Evolutionary conservation across 1,140 invertebrate species (phyloP).

Genomic region (Trichonephila clavipes): DNA sequence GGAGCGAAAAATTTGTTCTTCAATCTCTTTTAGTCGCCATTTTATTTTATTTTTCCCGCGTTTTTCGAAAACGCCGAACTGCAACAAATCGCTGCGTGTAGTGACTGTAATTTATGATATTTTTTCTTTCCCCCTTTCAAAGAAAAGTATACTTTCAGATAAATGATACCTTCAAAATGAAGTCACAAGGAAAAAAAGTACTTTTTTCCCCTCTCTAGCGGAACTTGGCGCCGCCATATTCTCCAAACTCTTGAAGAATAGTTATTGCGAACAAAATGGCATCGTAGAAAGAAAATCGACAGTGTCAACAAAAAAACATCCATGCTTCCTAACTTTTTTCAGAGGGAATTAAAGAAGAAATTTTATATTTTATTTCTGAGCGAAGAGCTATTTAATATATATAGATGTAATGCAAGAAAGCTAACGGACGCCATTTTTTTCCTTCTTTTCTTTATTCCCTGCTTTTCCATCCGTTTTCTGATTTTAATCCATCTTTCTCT

Average conservation of each 20-base stretch:
- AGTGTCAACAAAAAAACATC: slow-evolving; percentile 28
- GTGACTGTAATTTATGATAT: slow-evolving; percentile 65
- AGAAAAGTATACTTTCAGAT: slow-evolving; percentile 50
- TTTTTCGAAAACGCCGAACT: background rate
- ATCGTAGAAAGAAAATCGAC: background rate
- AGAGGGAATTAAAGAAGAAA: background rate
- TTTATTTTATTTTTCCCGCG: background rate
- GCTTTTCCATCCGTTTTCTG: background rate
- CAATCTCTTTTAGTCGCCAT: slow-evolving; percentile 35
- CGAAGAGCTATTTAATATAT: slow-evolving; percentile 22
- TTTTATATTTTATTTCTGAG: background rate
- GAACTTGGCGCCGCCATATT: background rate
- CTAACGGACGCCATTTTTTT: background rate
- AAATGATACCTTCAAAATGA: slow-evolving; percentile 58
- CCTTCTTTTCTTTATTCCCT: background rate
- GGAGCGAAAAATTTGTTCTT: slow-evolving; percentile 58
- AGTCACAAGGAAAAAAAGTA: background rate
- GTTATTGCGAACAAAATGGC: background rate
- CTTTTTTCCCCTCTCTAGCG: background rate
- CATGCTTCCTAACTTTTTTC: background rate
- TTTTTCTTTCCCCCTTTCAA: background rate
- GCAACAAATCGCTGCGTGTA: slow-evolving; percentile 56
- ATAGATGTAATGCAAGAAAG: background rate
- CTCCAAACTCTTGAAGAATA: background rate
- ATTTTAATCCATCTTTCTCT: slow-evolving; percentile 38